These are phyloP conservation scores for Leucopsar rothschildi DNA, from an alignment of 2,113 vertebrate species.

Conservation along the genomic window DNA sequence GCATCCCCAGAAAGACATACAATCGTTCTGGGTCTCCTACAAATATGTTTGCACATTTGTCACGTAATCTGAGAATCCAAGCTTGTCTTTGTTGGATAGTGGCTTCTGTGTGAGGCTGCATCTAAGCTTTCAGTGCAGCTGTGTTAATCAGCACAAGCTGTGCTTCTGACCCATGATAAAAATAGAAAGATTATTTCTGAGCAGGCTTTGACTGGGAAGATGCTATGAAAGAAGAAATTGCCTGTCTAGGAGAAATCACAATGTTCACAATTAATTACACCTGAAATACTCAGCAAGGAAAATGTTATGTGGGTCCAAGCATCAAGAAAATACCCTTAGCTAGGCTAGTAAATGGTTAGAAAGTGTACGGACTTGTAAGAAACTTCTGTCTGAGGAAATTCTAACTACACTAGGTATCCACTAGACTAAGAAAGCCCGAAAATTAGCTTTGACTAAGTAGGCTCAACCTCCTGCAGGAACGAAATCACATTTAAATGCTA, in stretches of 20 bases:
- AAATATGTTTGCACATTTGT: not conserved
- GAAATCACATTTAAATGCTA: not conserved
- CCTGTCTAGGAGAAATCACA: not conserved
- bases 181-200: constrained; percentile 14
- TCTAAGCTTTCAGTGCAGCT: not conserved
- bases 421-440: not conserved
- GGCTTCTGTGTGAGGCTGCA: not conserved
- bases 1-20: not conserved
- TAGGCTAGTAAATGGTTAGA: not conserved
- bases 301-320: not conserved
- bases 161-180: not conserved
- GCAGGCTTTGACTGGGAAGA: not conserved
- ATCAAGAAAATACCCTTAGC: not conserved
- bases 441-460: not conserved
- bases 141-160: not conserved
- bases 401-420: not conserved
- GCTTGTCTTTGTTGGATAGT: not conserved
- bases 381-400: not conserved
- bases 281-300: not conserved
- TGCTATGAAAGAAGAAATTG: not conserved
- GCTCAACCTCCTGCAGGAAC: not conserved
- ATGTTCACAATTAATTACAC: not conserved
- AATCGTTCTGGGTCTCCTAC: not conserved
- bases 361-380: not conserved
- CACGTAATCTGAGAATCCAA: not conserved